Percentiles rank a stretch among this genome's conserved stretches.
phyloP scores from a whole-genome alignment of 2,888 invertebrate species.

The Erebia aethiops region DNA sequence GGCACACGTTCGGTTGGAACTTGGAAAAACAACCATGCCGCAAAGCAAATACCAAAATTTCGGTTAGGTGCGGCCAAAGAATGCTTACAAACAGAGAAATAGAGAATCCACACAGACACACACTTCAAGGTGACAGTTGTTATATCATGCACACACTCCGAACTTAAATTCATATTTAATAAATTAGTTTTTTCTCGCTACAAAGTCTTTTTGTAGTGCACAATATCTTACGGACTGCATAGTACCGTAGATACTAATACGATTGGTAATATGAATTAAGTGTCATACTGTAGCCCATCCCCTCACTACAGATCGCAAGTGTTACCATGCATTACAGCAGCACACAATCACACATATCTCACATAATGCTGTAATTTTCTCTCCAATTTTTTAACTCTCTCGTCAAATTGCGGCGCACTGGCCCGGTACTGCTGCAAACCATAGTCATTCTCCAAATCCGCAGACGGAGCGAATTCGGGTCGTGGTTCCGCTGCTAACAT shows the following conservation, averaged over 20 bases:
- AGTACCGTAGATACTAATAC: no score
- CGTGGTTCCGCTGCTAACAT: constrained; percentile 91
- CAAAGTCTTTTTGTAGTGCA: background rate
- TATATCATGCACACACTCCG: constrained; percentile 12
- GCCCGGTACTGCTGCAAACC: constrained; percentile 93
- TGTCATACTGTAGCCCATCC: background rate
- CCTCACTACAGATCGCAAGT: constrained; percentile 13
- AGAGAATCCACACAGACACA: background rate
- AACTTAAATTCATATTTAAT: background rate
- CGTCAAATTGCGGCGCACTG: constrained; percentile 92
- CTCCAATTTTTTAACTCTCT: constrained; percentile 91
- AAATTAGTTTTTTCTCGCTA: background rate
- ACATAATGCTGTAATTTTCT: constrained; percentile 74
- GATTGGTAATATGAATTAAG: background rate
- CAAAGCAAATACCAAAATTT: no score
- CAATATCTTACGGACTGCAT: background rate
- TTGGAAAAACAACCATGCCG: background rate
- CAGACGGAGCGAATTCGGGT: constrained; percentile 81
- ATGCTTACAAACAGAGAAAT: background rate
- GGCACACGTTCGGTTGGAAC: background rate
- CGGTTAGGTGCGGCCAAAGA: background rate
- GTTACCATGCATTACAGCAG: constrained; percentile 68
- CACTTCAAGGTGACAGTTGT: constrained; percentile 6
- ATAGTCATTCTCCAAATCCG: constrained; percentile 90
- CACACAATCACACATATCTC: constrained; percentile 66